Conservation (phyloP, 35 echinoderm and acorn worm species). For the Acanthaster planci region DNA sequence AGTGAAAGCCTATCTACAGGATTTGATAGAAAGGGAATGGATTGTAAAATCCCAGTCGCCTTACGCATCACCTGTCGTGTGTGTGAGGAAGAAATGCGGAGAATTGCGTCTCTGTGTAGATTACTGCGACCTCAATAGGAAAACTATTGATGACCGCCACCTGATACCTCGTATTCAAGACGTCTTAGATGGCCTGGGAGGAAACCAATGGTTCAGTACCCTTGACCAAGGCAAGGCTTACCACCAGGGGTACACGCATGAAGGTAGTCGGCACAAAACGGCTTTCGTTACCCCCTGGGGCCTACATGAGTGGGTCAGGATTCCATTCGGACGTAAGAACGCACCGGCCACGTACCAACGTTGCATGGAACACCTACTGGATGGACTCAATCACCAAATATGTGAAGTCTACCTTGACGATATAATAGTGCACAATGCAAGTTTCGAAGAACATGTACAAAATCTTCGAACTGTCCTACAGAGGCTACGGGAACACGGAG, state of each 20-base stretch:
- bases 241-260: constrained; percentile 69
- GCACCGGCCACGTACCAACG: constrained; percentile 69
- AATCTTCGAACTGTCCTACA: constrained; percentile 23
- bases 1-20: constrained; percentile 58
- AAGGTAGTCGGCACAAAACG: constrained; percentile 51
- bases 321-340: too few relatives aligned
- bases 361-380: constrained; percentile 56
- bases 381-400: constrained; percentile 59
- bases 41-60: constrained; percentile 51
- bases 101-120: constrained; percentile 52
- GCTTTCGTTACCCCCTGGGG: constrained; percentile 86
- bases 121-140: constrained; percentile 62
- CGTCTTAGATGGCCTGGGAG: constrained; percentile 52
- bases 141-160: constrained; percentile 54
- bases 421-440: constrained; percentile 57
- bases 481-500: constrained; percentile 36
- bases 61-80: constrained; percentile 70
- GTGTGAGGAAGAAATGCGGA: constrained; percentile 65
- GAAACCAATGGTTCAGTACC: constrained; percentile 53
- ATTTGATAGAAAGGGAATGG: constrained; percentile 49
- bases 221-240: constrained; percentile 74
- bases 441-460: too few relatives aligned
- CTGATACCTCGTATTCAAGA: constrained; percentile 60
- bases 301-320: constrained; percentile 78
- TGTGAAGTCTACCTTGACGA: constrained; percentile 77